These are phyloP conservation scores for Phainopepla nitens DNA, from an alignment of 2,113 vertebrate species.

Conservation along the genomic window DNA sequence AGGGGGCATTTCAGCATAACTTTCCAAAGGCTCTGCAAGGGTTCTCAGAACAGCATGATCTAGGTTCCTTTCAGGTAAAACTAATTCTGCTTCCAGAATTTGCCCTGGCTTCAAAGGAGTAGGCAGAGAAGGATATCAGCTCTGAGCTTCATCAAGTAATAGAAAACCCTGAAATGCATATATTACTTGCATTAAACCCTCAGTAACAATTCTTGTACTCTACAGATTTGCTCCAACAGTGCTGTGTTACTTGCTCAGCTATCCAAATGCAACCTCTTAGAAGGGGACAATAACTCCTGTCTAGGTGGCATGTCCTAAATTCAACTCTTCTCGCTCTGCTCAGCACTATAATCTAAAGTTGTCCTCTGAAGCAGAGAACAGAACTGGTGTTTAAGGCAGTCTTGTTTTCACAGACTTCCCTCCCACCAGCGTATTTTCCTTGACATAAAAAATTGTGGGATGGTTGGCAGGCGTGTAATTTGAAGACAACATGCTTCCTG, in stretches of 20 bases:
- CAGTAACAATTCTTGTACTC: neutral
- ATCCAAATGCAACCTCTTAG: neutral
- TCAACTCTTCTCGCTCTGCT: neutral
- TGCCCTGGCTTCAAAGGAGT: neutral
- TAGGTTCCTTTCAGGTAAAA: neutral
- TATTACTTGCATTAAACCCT: neutral
- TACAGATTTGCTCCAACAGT: neutral
- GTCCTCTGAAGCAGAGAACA: neutral
- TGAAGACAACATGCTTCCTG: neutral
- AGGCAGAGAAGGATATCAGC: neutral
- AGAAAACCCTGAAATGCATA: neutral
- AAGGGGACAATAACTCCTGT: neutral
- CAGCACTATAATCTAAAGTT: neutral
- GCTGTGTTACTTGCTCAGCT: neutral
- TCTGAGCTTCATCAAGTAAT: neutral
- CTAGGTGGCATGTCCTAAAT: neutral
- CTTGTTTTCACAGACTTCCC: neutral
- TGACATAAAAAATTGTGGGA: neutral
- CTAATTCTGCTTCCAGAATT: rapidly evolving
- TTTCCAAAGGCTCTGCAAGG: neutral
- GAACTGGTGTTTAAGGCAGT: neutral
- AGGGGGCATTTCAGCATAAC: neutral
- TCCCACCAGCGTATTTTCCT: neutral
- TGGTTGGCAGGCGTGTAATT: neutral
- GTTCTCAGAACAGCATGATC: rapidly evolving